These are phyloP conservation scores for Galeruca laticollis DNA, from an alignment of 2,888 invertebrate genomes.

Conservation along the genomic window DNA sequence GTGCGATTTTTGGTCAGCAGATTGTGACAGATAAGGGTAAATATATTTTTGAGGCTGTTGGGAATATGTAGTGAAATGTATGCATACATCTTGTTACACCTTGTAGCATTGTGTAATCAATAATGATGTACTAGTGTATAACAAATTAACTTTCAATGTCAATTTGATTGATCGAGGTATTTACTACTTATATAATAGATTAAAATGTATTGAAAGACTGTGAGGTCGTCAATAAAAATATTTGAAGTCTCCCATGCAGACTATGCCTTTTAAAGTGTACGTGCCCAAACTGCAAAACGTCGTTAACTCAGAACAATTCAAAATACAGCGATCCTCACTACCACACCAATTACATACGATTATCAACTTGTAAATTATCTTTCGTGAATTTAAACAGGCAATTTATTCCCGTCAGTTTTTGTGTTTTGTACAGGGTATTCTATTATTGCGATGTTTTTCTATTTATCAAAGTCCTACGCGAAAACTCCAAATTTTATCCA, in stretches of 20 bases:
- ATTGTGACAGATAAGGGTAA: too few relatives aligned
- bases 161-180: slow-evolving; percentile 10
- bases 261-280: slow-evolving; percentile 47
- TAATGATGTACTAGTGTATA: too few relatives aligned
- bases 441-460: not conserved
- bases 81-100: too few relatives aligned
- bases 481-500: too few relatives aligned
- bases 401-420: slow-evolving; percentile 47
- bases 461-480: too few relatives aligned
- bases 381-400: slow-evolving; percentile 51
- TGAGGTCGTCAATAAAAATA: slow-evolving; percentile 52
- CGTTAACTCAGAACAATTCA: slow-evolving; percentile 48
- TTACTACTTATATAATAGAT: slow-evolving; percentile 11
- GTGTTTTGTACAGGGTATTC: slow-evolving; percentile 27
- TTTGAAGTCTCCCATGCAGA: slow-evolving; percentile 46
- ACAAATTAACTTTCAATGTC: too few relatives aligned
- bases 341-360: slow-evolving; percentile 52
- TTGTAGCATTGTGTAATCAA: too few relatives aligned
- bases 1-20: too few relatives aligned
- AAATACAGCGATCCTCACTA: slow-evolving; percentile 42
- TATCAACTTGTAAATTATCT: slow-evolving; percentile 54
- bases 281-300: slow-evolving; percentile 49
- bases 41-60: too few relatives aligned
- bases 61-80: too few relatives aligned
- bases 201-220: slow-evolving; percentile 29